Percentiles rank a stretch among this genome's conserved stretches.
These are phyloP conservation scores for Silurus meridionalis DNA, from an alignment of 2,113 vertebrate genomes.

Conservation along the genomic window DNA sequence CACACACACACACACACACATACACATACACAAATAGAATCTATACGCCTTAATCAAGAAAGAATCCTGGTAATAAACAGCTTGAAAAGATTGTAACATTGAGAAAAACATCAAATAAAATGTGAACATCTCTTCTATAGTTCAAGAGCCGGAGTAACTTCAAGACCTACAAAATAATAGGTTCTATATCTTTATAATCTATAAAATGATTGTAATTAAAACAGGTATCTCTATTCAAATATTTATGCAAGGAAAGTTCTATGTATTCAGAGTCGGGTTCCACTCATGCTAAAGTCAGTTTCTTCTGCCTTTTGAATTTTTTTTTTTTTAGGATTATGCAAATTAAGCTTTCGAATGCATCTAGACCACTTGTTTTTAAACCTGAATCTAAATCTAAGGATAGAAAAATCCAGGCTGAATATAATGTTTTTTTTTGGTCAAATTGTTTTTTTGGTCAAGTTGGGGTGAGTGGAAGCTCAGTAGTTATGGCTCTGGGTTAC, in stretches of 20 bases:
- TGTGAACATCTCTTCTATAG: background rate
- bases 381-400: background rate
- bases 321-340: background rate
- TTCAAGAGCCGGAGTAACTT: background rate
- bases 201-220: background rate
- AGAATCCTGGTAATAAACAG: background rate
- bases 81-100: background rate
- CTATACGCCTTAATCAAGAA: background rate
- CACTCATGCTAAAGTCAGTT: too few species aligned
- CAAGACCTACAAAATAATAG: background rate
- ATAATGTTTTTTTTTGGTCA: background rate
- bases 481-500: too few species aligned
- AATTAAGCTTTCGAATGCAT: background rate
- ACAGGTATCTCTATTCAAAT: background rate
- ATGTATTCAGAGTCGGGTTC: background rate
- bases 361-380: background rate
- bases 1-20: background rate
- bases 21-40: background rate
- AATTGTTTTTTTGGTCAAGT: too few species aligned
- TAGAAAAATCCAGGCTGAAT: background rate
- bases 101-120: background rate
- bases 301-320: background rate
- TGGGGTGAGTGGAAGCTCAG: too few species aligned
- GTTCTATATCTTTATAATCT: background rate
- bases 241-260: background rate